Conservation (phyloP, 2,888 invertebrate genomes). For the Euplexia lucipara region DNA sequence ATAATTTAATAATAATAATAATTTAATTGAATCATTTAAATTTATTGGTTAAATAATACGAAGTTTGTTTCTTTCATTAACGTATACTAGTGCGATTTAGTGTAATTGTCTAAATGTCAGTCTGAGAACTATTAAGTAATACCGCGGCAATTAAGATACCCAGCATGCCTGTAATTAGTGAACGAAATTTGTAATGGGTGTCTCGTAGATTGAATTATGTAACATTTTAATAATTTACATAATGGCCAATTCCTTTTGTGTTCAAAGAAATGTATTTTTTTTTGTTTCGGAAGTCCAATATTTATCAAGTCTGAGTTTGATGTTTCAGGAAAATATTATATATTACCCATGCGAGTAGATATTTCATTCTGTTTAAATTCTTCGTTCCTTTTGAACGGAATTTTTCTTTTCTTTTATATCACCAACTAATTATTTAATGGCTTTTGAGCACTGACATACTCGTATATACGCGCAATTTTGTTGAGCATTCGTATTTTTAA, state of each 20-base stretch:
- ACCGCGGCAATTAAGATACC: constrained; percentile 44
- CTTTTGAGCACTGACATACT: too few species aligned
- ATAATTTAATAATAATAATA: too few species aligned
- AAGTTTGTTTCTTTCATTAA: constrained; percentile 26
- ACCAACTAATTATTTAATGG: constrained; percentile 9
- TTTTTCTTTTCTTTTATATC: background rate
- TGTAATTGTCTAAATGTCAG: constrained; percentile 47
- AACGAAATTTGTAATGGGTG: constrained; percentile 44
- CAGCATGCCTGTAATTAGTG: constrained; percentile 40
- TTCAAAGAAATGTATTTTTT: background rate
- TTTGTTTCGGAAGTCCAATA: too few species aligned
- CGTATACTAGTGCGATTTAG: constrained; percentile 34
- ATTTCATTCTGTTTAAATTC: too few species aligned
- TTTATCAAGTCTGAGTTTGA: background rate
- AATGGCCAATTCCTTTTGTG: background rate
- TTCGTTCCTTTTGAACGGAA: background rate
- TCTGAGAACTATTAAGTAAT: constrained; percentile 50
- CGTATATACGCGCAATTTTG: too few species aligned
- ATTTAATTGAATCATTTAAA: too few species aligned
- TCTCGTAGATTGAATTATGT: constrained; percentile 31
- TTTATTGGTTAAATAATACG: too few species aligned
- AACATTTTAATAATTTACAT: constrained; percentile 10
- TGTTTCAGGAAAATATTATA: background rate
- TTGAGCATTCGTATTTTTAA: too few species aligned
- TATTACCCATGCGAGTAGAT: too few species aligned